Base-by-base conservation (phyloP, 2,113 vertebrate genomes). In the Hepsetus odoe region DNA sequence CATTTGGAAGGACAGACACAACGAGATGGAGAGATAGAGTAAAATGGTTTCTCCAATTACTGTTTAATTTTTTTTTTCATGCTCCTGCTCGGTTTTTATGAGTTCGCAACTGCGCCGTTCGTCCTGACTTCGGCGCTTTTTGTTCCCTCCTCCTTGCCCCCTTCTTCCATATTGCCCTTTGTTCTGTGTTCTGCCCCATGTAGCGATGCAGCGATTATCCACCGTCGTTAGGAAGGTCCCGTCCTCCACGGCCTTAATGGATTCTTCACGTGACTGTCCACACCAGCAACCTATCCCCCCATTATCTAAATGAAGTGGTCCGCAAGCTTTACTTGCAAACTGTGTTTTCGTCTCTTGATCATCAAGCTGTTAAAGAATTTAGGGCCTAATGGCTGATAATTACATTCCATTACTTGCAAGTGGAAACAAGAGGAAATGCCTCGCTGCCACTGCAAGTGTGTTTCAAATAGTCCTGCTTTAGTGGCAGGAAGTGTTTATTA, bases 331-430 rank as follows among this genome's bases (percentile, higher is more conserved):
- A 20, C n/a, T 55, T 5, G n/a, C 51, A 5, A 55, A 11, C 51
- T 55, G n/a, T 55, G 51, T 51, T 51, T 51, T 51, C n/a, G 49
- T 51, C 51, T 55, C 51, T 55, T 24, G n/a, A 55, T 55, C 22
- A 22, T 24, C n/a, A 55, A 24, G 51, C 51, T 24, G 51, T 55
- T 55, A 55, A 55, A 55, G 51, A 55, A 55, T 22, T 24, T 66
- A 10, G 11, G 4, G 38, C 12, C 42, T 18, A 42, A 24, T 67
- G 38, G 38, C 22, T n/a, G 38, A 26, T 44, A 44, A 26, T 42
- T 67, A 14, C 38, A 44, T 13, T 4, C 40, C 22, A 68, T 68
- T 26, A 44, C 65, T 16, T 14, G 28, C 28, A 14, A 67, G 26
- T 24, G 22, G 20, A 30, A 24, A 68, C 40, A 22, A 53, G 49